Evolutionary conservation across 2,888 invertebrate species (phyloP).

Genomic region (Helleia helle): DNA sequence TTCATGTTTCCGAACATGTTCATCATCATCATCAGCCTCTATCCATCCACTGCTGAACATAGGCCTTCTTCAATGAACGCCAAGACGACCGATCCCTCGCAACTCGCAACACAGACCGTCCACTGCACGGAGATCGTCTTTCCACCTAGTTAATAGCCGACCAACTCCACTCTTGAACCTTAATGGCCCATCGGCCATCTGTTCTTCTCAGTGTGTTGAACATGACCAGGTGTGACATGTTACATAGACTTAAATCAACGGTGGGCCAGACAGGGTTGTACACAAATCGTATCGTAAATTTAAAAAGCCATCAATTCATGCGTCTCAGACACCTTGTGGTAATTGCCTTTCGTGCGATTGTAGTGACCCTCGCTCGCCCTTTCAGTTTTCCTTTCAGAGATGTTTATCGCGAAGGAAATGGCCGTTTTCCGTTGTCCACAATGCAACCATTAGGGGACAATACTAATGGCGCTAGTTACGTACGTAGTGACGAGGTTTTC

Average conservation of each 20-base stretch:
- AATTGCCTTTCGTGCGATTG: constrained; percentile 48
- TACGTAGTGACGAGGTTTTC: constrained; percentile 17
- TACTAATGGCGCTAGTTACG: constrained; percentile 57
- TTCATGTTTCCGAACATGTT: not conserved
- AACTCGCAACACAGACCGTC: no score
- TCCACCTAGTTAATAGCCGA: no score
- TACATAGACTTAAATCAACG: not conserved
- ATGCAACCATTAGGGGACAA: constrained; percentile 63
- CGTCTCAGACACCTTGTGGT: constrained; percentile 38
- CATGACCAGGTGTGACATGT: no score
- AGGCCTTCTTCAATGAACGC: no score
- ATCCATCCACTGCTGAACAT: no score
- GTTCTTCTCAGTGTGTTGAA: no score
- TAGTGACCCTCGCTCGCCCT: constrained; percentile 52
- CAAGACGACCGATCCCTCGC: no score
- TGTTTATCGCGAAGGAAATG: constrained; percentile 71
- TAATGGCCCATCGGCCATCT: no score
- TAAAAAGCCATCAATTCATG: constrained; percentile 38
- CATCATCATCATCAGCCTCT: no score
- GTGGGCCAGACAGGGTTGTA: constrained; percentile 12
- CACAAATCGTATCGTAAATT: constrained; percentile 37
- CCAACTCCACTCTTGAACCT: no score
- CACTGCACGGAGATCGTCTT: no score
- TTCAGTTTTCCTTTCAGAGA: constrained; percentile 67
- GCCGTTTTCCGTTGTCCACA: constrained; percentile 71